Evolutionary conservation across 2,797 vertebrate species (phyloP).

Genomic region (Malacoraja senta): DNA sequence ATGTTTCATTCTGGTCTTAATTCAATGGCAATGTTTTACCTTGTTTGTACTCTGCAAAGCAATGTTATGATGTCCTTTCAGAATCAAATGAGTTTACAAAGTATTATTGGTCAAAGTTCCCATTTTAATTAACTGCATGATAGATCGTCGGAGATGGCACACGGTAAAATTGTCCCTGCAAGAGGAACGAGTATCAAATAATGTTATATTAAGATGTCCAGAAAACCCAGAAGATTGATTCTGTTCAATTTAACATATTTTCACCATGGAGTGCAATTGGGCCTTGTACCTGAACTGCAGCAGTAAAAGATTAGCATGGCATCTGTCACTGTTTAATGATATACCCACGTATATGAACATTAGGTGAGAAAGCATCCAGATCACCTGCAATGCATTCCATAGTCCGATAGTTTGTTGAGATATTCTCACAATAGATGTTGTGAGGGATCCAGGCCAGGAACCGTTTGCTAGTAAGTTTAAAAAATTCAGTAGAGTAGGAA

Average conservation of each 20-base stretch:
- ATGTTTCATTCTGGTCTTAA: constrained; percentile 15
- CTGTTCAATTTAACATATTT: not conserved
- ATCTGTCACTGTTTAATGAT: not conserved
- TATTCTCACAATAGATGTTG: not conserved
- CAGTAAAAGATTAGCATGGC: not conserved
- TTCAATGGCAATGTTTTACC: constrained; percentile 3
- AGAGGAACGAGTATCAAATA: not conserved
- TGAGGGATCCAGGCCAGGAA: not conserved
- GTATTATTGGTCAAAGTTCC: not conserved
- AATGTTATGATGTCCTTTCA: not conserved
- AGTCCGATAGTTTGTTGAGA: not conserved
- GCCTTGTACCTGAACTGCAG: not conserved
- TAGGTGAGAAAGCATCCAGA: not conserved
- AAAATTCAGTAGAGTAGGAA: not conserved
- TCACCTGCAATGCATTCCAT: not conserved
- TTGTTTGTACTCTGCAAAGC: not conserved
- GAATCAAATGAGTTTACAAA: not conserved
- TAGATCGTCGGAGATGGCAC: not conserved
- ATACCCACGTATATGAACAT: not conserved
- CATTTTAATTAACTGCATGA: not conserved
- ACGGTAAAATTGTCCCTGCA: not conserved
- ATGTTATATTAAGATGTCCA: not conserved
- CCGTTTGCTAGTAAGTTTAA: not conserved
- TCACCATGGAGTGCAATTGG: not conserved
- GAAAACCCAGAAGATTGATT: not conserved